Evolutionary conservation across 1,140 invertebrate species (phyloP), one percentile per base, ranked within the genome.

Genomic region (Lepeophtheirus salmonis): DNA sequence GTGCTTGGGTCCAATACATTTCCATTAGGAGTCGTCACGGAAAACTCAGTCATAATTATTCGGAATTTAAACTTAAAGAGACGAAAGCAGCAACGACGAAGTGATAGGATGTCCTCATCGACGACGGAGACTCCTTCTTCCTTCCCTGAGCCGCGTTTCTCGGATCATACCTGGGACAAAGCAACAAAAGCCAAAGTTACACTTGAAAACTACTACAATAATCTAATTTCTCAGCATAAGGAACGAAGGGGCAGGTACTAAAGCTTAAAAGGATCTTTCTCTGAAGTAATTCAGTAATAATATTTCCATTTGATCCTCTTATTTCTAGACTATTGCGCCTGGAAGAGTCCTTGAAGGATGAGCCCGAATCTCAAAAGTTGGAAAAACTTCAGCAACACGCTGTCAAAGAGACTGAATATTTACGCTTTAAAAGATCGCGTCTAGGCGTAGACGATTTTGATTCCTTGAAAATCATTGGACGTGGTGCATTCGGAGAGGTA

Each of bases 111-210:
- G 30, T n/a, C n/a, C n/a, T 41, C 30, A 41, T 41, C 30, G 6
- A 41, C 30, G 30, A n/a, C 6, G 30, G 30, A 41, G 30, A n/a
- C 30, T 41, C 6, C 6, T n/a, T 41, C 30, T 41, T 41, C 30
- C n/a, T n/a, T 41, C n/a, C 30, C 30, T 6, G 30, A 41, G n/a
- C 62, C 89, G 68, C 80, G 84, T 72, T 90, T 92, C 75, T 90
- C 86, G 76, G 87, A 87, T 66, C 88, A 97, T 74, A 97, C 94
- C 64, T 77, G 91, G 68, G 95, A 98, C 78, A 97, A 98, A 76
- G 95, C 94, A 62, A 97, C 91, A 67, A 96, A 96, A 75, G 91
- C 94, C 64, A 97, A 98, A 77, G 87, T 98, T 65, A 95, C 92
- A 53, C 75, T 99, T 68, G 96, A 99, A 75, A 97, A 97, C 74